phyloP scores from a whole-genome alignment of 2,888 invertebrate genomes.

The Latrodectus hesperus region DNA sequence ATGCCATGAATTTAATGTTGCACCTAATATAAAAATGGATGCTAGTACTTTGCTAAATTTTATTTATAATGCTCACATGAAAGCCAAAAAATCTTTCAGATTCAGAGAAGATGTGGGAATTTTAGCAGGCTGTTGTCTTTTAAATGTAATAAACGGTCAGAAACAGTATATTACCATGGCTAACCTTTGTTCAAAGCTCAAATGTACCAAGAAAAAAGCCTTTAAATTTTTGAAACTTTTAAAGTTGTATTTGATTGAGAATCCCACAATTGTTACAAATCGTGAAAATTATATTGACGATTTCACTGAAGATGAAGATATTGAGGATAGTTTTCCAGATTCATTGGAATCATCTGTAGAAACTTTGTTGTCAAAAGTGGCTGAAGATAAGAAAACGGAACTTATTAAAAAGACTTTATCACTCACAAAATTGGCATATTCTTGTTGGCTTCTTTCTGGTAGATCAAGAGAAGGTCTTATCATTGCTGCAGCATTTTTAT shows the following conservation, averaged over 20 bases:
- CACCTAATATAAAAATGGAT: neutral
- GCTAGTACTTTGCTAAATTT: neutral
- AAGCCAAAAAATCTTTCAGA: neutral
- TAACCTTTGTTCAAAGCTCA: conserved; percentile 17
- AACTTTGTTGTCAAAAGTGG: neutral
- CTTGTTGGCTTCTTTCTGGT: conserved; percentile 39
- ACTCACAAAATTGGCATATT: conserved; percentile 29
- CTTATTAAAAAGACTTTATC: conserved; percentile 21
- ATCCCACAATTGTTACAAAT: neutral
- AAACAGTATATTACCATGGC: neutral
- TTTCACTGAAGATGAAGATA: neutral
- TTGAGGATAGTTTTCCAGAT: neutral
- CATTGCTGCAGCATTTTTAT: conserved; percentile 43
- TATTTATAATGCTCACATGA: neutral
- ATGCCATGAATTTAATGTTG: conserved; percentile 5
- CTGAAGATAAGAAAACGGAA: conserved; percentile 6
- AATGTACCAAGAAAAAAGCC: conserved; percentile 21
- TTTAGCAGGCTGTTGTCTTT: conserved; percentile 41
- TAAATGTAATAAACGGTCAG: neutral
- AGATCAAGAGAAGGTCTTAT: conserved; percentile 25
- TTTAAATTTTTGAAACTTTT: conserved; percentile 20
- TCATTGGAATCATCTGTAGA: neutral
- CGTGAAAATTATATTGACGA: neutral
- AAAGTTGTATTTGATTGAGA: neutral
- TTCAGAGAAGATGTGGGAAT: conserved; percentile 14